These are phyloP conservation scores for Eupithecia subfuscata DNA, from an alignment of 2,888 invertebrate species.

Conservation along the genomic window DNA sequence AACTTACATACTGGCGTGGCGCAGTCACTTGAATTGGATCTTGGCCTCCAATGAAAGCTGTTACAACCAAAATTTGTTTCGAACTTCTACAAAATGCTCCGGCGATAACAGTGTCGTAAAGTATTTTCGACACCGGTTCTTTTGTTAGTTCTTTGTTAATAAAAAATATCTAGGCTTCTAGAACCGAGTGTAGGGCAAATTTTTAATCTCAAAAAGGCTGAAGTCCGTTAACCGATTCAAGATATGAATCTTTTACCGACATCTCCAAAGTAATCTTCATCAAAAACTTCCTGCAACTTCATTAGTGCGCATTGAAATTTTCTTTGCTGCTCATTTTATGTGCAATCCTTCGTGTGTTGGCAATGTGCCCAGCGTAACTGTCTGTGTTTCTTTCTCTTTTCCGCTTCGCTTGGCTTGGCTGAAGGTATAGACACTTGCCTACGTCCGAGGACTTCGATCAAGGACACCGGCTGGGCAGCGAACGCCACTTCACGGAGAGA, in stretches of 20 bases:
- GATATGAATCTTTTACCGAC: background rate
- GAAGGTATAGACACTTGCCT: constrained; percentile 89
- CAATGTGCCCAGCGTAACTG: constrained; percentile 48
- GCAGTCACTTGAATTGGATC: no score
- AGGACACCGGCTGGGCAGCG: constrained; percentile 88
- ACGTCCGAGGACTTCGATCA: constrained; percentile 88
- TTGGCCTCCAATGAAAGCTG: no score
- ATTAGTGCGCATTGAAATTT: background rate
- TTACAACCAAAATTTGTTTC: no score
- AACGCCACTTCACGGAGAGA: constrained; percentile 88
- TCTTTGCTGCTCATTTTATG: background rate
- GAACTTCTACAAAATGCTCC: no score
- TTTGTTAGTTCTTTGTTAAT: no score
- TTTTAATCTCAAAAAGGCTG: background rate
- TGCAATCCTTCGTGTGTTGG: background rate
- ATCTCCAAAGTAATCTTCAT: background rate
- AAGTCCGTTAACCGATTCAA: background rate
- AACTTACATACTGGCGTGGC: no score
- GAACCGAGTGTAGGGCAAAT: background rate
- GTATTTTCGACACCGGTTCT: no score
- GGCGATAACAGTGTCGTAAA: no score
- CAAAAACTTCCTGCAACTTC: no score
- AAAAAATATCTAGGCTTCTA: background rate
- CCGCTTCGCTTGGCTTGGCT: constrained; percentile 75
- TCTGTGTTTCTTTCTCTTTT: constrained; percentile 71